phyloP scores from a whole-genome alignment of 2,888 invertebrate genomes.

The Ptychoptera contaminata region DNA sequence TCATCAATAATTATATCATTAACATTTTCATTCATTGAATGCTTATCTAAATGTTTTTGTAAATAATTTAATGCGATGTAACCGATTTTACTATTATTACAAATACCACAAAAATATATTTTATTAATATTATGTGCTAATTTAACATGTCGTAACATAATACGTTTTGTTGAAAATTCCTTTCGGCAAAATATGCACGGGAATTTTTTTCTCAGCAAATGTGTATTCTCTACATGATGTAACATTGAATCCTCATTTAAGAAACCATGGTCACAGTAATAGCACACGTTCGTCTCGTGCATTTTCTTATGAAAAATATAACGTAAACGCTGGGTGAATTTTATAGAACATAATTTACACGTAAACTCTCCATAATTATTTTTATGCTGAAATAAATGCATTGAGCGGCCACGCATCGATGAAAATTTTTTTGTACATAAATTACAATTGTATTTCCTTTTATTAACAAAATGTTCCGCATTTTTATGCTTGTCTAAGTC shows the following conservation, averaged over 20 bases:
- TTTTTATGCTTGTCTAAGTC: too few relatives aligned
- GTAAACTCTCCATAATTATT: background rate
- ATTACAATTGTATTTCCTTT: slow-evolving; percentile 13
- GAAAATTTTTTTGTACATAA: slow-evolving; percentile 12
- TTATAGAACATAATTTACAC: too few relatives aligned
- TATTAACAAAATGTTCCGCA: slow-evolving; percentile 2
- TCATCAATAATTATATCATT: too few relatives aligned
- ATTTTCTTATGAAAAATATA: background rate
- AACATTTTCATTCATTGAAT: background rate
- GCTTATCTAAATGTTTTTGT: background rate
- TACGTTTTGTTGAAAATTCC: slow-evolving; percentile 11
- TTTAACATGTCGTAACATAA: slow-evolving; percentile 12
- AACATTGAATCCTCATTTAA: slow-evolving; percentile 3
- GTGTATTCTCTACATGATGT: slow-evolving; percentile 10
- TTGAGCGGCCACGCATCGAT: slow-evolving; percentile 12
- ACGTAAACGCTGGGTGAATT: background rate
- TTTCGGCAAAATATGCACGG: slow-evolving; percentile 11
- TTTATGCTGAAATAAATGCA: slow-evolving; percentile 11
- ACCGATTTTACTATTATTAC: background rate
- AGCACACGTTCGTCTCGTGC: background rate
- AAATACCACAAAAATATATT: slow-evolving; percentile 1
- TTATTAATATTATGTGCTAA: slow-evolving; percentile 9
- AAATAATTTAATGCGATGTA: background rate
- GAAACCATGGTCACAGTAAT: background rate
- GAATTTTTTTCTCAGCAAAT: slow-evolving; percentile 9